Conservation (phyloP, 2,888 invertebrate genomes). For the Drosophila borborema region DNA sequence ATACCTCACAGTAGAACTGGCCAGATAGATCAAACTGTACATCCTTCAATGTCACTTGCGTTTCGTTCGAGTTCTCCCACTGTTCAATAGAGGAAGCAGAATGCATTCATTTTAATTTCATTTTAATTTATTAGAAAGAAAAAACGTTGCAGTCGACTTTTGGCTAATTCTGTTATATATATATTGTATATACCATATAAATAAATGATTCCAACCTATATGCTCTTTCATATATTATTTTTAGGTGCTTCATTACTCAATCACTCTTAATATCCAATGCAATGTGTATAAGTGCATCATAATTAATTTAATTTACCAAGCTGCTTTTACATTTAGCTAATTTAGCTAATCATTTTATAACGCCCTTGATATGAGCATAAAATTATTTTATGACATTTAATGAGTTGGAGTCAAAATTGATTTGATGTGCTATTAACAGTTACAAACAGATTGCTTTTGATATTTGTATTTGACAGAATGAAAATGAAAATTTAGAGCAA, state of each 20-base stretch:
- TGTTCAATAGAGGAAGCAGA: conserved; percentile 40
- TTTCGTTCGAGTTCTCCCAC: conserved; percentile 84
- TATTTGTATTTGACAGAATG: no score
- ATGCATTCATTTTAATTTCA: neutral
- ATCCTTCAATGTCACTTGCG: conserved; percentile 87
- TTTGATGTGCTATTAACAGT: neutral
- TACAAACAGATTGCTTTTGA: no score
- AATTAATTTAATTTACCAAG: neutral
- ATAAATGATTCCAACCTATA: neutral
- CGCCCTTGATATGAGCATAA: neutral
- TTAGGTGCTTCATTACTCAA: neutral
- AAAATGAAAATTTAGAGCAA: no score
- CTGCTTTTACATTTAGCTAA: neutral
- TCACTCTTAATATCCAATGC: neutral
- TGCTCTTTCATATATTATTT: neutral
- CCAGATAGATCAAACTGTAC: conserved; percentile 92
- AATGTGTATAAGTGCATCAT: neutral
- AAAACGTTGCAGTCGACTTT: neutral
- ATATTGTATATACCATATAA: no score
- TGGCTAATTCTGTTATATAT: neutral
- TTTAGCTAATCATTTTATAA: neutral
- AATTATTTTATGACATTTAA: neutral
- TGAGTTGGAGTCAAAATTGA: neutral
- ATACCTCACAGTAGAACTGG: conserved; percentile 92
- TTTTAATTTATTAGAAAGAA: neutral